Conservation (phyloP, 2,113 vertebrate species). For the Brachyhypopomus gauderio region DNA sequence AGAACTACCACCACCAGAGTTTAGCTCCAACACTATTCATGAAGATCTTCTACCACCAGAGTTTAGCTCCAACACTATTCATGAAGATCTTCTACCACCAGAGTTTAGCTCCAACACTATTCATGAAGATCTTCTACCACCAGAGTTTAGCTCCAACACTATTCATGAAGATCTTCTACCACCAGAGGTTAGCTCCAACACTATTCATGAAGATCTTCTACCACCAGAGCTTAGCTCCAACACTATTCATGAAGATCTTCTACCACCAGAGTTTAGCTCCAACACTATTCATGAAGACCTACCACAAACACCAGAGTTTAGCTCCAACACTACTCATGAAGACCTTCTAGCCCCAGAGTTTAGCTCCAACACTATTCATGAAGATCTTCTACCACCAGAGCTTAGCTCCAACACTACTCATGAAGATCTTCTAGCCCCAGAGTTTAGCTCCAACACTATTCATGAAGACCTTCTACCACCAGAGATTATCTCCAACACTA, state of each 20-base stretch:
- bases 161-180: neutral
- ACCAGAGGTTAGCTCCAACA: neutral
- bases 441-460: neutral
- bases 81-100: neutral
- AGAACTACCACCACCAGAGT: neutral
- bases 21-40: neutral
- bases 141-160: neutral
- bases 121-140: too few species aligned
- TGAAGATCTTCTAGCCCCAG: neutral
- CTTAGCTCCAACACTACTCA: neutral
- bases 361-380: neutral
- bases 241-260: neutral
- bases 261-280: neutral
- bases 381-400: neutral
- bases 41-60: neutral
- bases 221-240: neutral
- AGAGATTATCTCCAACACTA: neutral
- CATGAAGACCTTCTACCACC: neutral
- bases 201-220: neutral
- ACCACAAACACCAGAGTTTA: neutral
- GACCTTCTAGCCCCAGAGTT: neutral
- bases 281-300: neutral
- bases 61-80: neutral
- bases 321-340: neutral
- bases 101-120: neutral